Percentiles rank a stretch among this genome's conserved stretches.
These are phyloP conservation scores for Barbus barbus DNA, from an alignment of 2,113 vertebrate genomes.

Conservation along the genomic window DNA sequence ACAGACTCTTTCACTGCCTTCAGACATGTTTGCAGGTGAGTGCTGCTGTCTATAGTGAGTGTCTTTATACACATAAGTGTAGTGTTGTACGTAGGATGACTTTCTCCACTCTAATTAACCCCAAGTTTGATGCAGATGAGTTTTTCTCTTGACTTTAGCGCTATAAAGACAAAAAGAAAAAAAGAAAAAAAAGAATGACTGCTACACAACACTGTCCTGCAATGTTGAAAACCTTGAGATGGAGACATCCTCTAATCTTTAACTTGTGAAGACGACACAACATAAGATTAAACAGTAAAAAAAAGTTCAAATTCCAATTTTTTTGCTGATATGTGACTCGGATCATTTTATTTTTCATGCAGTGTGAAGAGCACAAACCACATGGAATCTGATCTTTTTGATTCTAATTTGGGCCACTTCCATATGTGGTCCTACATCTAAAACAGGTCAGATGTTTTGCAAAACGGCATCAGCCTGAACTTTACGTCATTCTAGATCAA, in stretches of 20 bases:
- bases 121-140: neutral
- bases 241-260: neutral
- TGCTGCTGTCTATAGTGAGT: neutral
- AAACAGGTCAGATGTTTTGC: no score
- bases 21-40: constrained; percentile 14
- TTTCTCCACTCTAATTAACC: neutral
- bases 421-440: no score
- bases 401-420: no score
- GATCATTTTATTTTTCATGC: neutral
- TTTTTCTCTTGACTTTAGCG: neutral
- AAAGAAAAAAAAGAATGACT: neutral
- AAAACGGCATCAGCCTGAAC: no score
- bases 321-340: no score
- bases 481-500: no score
- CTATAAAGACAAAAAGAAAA: no score
- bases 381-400: no score
- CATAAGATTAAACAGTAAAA: neutral
- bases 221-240: neutral
- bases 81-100: neutral
- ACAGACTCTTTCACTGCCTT: constrained; percentile 14
- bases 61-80: neutral
- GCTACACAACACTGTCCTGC: neutral
- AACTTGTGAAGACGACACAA: neutral
- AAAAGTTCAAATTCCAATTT: no score
- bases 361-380: no score